These are phyloP conservation scores for Nannoperca australis DNA, from an alignment of 2,797 vertebrate genomes.

Conservation along the genomic window DNA sequence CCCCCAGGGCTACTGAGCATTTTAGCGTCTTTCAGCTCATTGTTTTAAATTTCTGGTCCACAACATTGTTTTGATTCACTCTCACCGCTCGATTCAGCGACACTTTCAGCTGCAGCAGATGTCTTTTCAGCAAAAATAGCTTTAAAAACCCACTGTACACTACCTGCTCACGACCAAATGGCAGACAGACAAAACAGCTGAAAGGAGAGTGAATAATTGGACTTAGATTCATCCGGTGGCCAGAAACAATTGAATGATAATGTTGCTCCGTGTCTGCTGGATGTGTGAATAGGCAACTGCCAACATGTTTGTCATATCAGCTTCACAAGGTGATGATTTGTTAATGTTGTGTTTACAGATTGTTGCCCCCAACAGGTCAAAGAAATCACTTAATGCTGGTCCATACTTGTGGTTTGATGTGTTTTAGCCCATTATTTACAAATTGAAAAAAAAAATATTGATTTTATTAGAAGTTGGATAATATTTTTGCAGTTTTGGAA, in stretches of 20 bases:
- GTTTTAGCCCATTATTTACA: background rate
- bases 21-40: background rate
- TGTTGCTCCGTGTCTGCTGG: too few relatives aligned
- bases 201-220: background rate
- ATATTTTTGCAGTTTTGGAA: background rate
- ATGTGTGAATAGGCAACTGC: too few relatives aligned
- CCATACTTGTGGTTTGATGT: background rate
- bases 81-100: background rate
- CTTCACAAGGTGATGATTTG: background rate
- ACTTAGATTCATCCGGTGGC: background rate
- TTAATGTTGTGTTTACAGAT: background rate
- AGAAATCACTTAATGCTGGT: background rate
- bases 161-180: background rate
- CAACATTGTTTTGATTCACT: slow-evolving; percentile 1
- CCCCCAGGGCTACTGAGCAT: background rate
- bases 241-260: background rate
- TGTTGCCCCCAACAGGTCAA: background rate
- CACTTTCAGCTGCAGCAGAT: too few relatives aligned
- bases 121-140: background rate
- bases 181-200: background rate
- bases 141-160: background rate
- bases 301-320: background rate
- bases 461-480: background rate
- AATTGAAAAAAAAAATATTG: background rate
- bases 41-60: background rate